Conservation (phyloP, 1,140 invertebrate genomes). For the Aphaenogaster rudis region DNA sequence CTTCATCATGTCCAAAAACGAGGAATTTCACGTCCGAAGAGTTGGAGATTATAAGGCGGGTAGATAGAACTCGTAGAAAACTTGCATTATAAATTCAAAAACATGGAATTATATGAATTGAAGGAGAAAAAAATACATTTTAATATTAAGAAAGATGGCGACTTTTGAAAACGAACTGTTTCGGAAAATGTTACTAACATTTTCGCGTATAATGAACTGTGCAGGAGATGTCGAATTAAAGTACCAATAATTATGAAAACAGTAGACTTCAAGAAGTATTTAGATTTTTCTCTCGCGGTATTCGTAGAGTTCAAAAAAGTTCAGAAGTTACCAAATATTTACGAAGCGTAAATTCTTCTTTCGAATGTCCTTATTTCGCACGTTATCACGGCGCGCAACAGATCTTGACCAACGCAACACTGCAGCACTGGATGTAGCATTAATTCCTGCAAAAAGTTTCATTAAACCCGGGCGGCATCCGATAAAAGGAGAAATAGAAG, state of each 20-base stretch:
- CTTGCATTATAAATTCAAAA: background rate
- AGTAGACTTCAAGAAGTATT: too few relatives aligned
- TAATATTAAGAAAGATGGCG: background rate
- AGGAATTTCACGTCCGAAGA: background rate
- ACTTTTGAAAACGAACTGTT: background rate
- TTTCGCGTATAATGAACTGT: background rate
- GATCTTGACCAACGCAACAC: constrained; percentile 21
- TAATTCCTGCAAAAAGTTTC: constrained; percentile 53
- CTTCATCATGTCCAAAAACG: background rate
- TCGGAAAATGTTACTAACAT: background rate
- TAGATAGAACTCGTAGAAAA: background rate
- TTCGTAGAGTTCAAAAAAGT: background rate
- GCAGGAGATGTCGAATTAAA: background rate
- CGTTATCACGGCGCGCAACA: constrained; percentile 6
- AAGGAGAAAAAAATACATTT: background rate
- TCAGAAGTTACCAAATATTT: background rate
- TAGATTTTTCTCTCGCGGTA: background rate
- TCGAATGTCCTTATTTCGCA: background rate
- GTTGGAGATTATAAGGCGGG: background rate
- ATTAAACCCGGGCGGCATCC: constrained; percentile 26
- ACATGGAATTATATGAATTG: background rate
- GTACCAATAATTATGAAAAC: background rate
- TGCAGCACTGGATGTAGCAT: constrained; percentile 14
- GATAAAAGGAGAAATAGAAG: constrained; percentile 10
- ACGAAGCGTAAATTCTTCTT: background rate